Conservation (phyloP, 2,797 vertebrate genomes). For the Platalea minor region DNA sequence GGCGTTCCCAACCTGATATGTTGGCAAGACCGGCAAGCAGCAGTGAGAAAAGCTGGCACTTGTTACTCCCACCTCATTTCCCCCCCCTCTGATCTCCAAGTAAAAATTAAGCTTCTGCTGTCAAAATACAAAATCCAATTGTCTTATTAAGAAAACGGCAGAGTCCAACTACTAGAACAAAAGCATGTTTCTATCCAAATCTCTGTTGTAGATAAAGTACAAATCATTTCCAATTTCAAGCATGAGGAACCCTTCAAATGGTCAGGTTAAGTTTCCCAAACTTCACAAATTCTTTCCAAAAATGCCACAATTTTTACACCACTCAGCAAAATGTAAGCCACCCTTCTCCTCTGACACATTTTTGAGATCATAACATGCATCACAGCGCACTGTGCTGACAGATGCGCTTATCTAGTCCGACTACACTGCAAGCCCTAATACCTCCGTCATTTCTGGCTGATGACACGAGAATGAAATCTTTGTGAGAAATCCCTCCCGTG, state of each 20-base stretch:
- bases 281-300: background rate
- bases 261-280: background rate
- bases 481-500: background rate
- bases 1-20: background rate
- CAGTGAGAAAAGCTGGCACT: background rate
- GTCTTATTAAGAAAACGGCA: background rate
- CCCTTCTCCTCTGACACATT: background rate
- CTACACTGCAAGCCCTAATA: background rate
- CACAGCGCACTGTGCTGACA: background rate
- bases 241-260: background rate
- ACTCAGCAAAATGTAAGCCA: background rate
- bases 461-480: background rate
- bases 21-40: background rate
- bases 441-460: background rate
- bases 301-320: background rate
- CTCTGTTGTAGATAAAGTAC: background rate
- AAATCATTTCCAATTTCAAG: background rate
- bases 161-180: background rate
- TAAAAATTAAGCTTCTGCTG: background rate
- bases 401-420: background rate
- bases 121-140: background rate
- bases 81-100: background rate
- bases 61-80: background rate
- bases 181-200: background rate
- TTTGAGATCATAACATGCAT: background rate